Base-by-base conservation (phyloP, 2,113 vertebrate species). In the Tapirus terrestris region DNA sequence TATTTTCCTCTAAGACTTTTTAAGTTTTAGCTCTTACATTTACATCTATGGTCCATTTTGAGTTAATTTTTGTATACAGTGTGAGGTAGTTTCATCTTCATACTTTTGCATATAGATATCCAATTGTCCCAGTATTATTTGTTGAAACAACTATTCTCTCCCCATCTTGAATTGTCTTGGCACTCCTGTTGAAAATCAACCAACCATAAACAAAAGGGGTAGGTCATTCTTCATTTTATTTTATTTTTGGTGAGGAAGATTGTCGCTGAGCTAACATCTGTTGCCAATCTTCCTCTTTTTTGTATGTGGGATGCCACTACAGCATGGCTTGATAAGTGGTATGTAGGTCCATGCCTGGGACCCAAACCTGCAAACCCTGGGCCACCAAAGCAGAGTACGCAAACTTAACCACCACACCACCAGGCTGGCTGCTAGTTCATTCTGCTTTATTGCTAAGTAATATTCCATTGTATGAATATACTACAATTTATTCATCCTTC, bases 371-470 rank as follows among this genome's bases (percentile, higher is more conserved):
- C 39, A 39, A 39, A 39, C 39, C 39, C 39, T 39, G 39, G 39
- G 39, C 39, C 39, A 39, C 39, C 39, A 39, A 39, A 39, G 39
- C 39, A 39, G 39, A 39, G 39, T 4, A 39, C 39, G 4, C 39
- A 39, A 39, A 39, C 39, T 39, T 39, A 39, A 39, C 39, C 39
- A 39, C 39, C 39, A 39, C 39, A 39, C 39, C 39, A 39, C 39
- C 39, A 39, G 39, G 39, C 39, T 39, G 39, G 39, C 39, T 39
- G 39, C 61, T 67, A 29, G 23, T 81, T 80, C 14, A 75, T 93
- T 81, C 56, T 76, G 72, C 90, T 82, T 97, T 33, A 75, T 68
- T 96, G 58, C 67, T 91, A 68, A 75, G 65, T 73, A 91, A 68
- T 73, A 95, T 56, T 87, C 11, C 67, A 96, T 18, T 87, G 23